Conservation (phyloP, 2,113 vertebrate species). For the Rostratula benghalensis region DNA sequence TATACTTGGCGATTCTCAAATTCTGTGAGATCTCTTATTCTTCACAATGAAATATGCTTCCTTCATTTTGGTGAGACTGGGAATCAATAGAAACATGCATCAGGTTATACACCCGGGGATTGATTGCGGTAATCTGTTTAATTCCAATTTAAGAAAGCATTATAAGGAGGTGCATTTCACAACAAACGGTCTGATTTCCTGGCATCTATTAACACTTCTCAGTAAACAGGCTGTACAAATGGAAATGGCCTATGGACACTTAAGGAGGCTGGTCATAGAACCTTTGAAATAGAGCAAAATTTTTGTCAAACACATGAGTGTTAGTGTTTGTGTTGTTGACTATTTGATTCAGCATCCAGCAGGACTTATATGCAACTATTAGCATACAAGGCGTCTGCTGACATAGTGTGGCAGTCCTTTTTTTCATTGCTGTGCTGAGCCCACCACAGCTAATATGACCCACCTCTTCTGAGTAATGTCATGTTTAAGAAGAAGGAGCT, state of each 20-base stretch:
- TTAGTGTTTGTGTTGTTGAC: background rate
- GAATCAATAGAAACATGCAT: background rate
- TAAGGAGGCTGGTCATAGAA: background rate
- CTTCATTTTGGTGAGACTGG: background rate
- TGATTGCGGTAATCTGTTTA: background rate
- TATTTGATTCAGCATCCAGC: background rate
- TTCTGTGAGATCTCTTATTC: background rate
- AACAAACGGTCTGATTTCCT: background rate
- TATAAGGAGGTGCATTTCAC: background rate
- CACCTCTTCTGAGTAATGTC: background rate
- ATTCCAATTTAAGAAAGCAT: background rate
- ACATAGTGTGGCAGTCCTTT: background rate
- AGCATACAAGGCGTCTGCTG: background rate
- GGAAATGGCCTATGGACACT: background rate
- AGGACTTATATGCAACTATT: background rate
- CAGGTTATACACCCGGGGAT: background rate
- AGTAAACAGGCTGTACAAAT: background rate
- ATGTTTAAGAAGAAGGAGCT: background rate
- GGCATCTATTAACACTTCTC: background rate
- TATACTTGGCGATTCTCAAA: background rate
- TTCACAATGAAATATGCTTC: background rate
- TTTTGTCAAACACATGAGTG: background rate
- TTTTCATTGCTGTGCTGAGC: background rate
- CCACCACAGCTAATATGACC: background rate
- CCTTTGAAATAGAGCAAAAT: background rate